phyloP scores from a whole-genome alignment of 2,797 vertebrate genomes.

The Neosilurus hyrtlii region DNA sequence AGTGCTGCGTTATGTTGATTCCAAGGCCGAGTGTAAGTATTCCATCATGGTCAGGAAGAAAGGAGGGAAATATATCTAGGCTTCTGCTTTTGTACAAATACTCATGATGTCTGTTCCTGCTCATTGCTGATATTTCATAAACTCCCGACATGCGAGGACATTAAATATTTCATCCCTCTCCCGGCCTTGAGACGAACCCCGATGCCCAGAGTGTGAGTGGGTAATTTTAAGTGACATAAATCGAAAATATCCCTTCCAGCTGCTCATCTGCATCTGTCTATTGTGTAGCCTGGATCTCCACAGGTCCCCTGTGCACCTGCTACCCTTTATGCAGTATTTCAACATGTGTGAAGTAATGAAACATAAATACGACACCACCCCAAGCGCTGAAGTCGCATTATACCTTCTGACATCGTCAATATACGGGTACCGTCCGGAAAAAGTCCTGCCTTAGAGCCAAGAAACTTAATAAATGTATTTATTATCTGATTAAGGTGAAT shows the following conservation, averaged over 20 bases:
- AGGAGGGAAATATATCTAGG: slow-evolving; percentile 24
- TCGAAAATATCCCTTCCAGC: slow-evolving; percentile 38
- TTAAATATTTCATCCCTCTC: slow-evolving; percentile 45
- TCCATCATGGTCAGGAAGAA: slow-evolving; percentile 16
- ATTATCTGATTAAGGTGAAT: neutral
- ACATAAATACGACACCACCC: neutral
- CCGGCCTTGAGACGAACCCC: slow-evolving; percentile 40
- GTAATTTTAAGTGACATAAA: slow-evolving; percentile 51
- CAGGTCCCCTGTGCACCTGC: slow-evolving; percentile 39
- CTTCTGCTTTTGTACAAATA: slow-evolving; percentile 15
- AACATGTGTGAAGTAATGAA: neutral
- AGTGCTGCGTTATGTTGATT: slow-evolving; percentile 18
- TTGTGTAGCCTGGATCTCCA: slow-evolving; percentile 38
- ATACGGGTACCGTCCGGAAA: neutral
- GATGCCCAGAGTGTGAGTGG: slow-evolving; percentile 21
- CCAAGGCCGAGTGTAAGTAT: slow-evolving; percentile 26
- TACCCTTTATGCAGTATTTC: slow-evolving; percentile 38
- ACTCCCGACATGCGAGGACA: slow-evolving; percentile 27
- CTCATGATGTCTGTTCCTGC: slow-evolving; percentile 30
- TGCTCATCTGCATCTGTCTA: slow-evolving; percentile 48
- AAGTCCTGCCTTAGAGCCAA: no score
- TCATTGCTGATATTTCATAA: slow-evolving; percentile 40
- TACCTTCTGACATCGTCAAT: neutral
- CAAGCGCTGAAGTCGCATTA: neutral
- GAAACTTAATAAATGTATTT: no score